Conservation (phyloP, 2,888 invertebrate species). For the Acrocyrtus sp. region DNA sequence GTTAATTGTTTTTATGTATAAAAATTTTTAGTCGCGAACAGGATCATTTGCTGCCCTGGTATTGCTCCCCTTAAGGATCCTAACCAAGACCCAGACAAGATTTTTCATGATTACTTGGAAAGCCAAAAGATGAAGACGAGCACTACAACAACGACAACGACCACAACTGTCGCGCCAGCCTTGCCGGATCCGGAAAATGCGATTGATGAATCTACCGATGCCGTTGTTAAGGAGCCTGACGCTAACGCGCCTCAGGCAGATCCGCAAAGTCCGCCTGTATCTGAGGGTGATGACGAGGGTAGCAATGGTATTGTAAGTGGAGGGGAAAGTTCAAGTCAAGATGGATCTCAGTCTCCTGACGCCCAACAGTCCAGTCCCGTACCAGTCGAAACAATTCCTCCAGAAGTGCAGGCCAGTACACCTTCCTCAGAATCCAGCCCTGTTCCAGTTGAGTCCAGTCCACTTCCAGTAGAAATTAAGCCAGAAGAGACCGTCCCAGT, state of each 20-base stretch:
- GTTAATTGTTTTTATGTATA: background rate
- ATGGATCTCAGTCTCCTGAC: conserved; percentile 13
- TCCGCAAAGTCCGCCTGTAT: conserved; percentile 1
- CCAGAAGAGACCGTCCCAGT: too few species aligned
- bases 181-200: conserved; percentile 5
- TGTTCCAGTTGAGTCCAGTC: too few species aligned
- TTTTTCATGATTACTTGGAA: conserved; percentile 44
- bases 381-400: too few species aligned
- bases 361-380: too few species aligned
- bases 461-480: too few species aligned
- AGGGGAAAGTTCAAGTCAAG: conserved; percentile 3
- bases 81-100: conserved; percentile 40
- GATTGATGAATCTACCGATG: conserved; percentile 3
- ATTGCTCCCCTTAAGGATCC: conserved; percentile 21
- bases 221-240: background rate
- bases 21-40: conserved; percentile 42
- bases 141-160: conserved; percentile 18
- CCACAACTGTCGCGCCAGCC: conserved; percentile 1
- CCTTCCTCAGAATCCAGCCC: too few species aligned
- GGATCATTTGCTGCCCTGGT: conserved; percentile 57
- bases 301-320: conserved; percentile 20
- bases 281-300: too few species aligned
- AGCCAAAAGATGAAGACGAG: conserved; percentile 13
- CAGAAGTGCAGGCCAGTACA: too few species aligned
- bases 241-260: background rate